Evolutionary conservation across 2,113 vertebrate genomes (phyloP).

Genomic region (Dasypus novemcinctus): DNA sequence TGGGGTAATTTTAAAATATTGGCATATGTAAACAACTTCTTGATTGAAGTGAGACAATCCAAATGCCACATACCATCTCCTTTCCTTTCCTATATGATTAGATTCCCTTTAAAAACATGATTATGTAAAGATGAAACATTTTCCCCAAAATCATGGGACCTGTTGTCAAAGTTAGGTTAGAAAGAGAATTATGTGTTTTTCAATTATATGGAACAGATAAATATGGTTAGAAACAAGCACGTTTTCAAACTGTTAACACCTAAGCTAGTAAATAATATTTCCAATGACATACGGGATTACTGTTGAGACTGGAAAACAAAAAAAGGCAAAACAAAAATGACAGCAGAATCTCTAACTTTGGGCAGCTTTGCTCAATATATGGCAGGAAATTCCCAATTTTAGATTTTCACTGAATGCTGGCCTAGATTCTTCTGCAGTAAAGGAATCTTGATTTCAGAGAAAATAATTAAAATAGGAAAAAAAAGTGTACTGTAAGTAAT

Average conservation of each 20-base stretch:
- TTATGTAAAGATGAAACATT: neutral
- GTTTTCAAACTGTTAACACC: neutral
- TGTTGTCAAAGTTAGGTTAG: neutral
- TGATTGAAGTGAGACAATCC: constrained; percentile 13
- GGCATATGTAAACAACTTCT: constrained; percentile 44
- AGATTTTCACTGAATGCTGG: neutral
- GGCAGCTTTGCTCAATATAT: neutral
- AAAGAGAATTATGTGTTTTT: neutral
- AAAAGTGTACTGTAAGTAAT: neutral
- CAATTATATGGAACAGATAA: neutral
- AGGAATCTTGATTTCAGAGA: neutral
- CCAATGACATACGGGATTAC: neutral
- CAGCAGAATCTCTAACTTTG: neutral
- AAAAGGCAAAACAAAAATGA: neutral
- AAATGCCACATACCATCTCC: neutral
- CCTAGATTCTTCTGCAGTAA: neutral
- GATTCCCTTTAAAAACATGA: neutral
- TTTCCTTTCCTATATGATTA: neutral
- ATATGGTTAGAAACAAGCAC: neutral
- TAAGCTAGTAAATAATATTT: neutral
- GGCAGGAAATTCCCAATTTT: neutral
- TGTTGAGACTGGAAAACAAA: neutral
- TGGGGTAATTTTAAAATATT: constrained; percentile 47
- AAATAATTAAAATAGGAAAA: neutral
- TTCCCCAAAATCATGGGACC: neutral